Percentiles rank a stretch among this genome's conserved stretches.
phyloP scores from a whole-genome alignment of 1,140 invertebrate species.

The Drosophila pachea region DNA sequence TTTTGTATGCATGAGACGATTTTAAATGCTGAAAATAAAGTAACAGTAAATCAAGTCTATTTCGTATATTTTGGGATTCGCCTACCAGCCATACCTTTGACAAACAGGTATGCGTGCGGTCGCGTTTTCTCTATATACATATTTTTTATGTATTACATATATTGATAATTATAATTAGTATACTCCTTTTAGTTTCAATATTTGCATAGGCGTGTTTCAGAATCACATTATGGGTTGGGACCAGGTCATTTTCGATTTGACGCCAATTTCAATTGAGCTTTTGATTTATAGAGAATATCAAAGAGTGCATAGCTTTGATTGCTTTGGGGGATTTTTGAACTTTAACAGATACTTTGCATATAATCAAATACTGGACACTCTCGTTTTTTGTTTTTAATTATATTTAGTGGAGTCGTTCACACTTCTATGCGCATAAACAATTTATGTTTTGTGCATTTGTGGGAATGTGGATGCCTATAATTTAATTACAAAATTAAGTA shows the following conservation, averaged over 20 bases:
- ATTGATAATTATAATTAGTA: conserved; percentile 23
- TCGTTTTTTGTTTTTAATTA: background rate
- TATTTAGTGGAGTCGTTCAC: conserved; percentile 21
- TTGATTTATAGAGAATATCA: conserved; percentile 28
- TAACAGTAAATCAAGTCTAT: conserved; percentile 37
- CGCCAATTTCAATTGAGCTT: conserved; percentile 41
- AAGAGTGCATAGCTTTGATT: background rate
- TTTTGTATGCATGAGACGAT: conserved; percentile 22
- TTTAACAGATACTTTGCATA: background rate
- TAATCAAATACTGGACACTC: background rate
- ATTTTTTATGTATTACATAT: conserved; percentile 25
- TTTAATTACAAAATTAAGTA: conserved; percentile 65
- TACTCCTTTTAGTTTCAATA: conserved; percentile 30
- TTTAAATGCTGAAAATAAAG: conserved; percentile 43
- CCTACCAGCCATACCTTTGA: conserved; percentile 29
- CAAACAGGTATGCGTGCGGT: conserved; percentile 33
- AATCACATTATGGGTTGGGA: conserved; percentile 67
- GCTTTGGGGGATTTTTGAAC: background rate
- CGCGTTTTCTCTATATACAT: conserved; percentile 40
- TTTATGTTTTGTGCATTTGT: conserved; percentile 20
- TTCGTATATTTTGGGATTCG: conserved; percentile 30
- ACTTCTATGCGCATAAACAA: conserved; percentile 9
- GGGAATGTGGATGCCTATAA: conserved; percentile 40
- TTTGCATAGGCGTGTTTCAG: conserved; percentile 46
- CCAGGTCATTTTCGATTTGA: conserved; percentile 37